These are phyloP conservation scores for Antechinus stuartii DNA, from an alignment of 2,113 vertebrate genomes.

Conservation along the genomic window DNA sequence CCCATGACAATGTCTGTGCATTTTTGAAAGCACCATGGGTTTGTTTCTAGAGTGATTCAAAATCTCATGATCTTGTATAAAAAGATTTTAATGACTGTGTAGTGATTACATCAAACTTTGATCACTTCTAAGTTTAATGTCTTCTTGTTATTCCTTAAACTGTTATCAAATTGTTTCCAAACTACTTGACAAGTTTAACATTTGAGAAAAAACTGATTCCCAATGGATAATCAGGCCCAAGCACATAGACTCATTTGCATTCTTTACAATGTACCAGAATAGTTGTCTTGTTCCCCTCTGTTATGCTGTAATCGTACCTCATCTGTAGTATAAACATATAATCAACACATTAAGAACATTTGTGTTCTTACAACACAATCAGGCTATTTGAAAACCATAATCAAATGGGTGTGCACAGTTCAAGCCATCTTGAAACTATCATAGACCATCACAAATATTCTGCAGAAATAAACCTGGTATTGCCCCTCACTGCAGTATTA, in stretches of 20 bases:
- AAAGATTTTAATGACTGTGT: background rate
- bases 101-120: background rate
- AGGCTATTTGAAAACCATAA: background rate
- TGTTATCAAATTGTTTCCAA: slow-evolving; percentile 5
- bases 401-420: background rate
- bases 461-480: background rate
- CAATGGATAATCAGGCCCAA: background rate
- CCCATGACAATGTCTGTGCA: background rate
- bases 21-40: background rate
- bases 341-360: background rate
- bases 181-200: background rate
- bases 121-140: background rate
- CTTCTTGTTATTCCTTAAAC: background rate
- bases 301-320: background rate
- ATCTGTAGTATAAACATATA: background rate
- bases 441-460: background rate
- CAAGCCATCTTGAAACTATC: background rate
- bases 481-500: background rate
- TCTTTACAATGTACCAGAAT: background rate
- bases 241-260: background rate
- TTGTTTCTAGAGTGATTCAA: background rate
- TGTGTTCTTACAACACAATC: background rate
- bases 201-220: background rate
- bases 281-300: background rate
- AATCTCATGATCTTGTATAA: background rate